These are phyloP conservation scores for Psilopsiagon aymara DNA, from an alignment of 2,113 vertebrate species.

Conservation along the genomic window DNA sequence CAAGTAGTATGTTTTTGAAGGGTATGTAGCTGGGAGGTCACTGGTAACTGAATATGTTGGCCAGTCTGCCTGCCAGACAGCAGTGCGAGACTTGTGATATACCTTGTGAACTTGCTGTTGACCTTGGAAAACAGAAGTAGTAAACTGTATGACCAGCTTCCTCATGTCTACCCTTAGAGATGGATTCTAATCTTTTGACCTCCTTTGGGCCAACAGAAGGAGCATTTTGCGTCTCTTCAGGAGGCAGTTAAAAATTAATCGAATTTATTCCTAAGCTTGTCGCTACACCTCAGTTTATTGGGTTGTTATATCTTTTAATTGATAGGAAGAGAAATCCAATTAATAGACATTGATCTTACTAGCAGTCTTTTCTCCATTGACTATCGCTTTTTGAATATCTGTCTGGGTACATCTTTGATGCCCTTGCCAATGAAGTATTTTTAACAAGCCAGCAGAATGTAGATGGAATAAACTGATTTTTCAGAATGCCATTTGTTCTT, in stretches of 20 bases:
- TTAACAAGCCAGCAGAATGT: background rate
- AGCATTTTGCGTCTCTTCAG: background rate
- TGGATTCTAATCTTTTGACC: background rate
- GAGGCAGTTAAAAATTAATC: background rate
- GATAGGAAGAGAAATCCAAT: background rate
- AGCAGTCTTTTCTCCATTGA: background rate
- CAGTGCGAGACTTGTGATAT: fast-evolving
- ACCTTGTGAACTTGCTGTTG: background rate
- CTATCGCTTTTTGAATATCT: background rate
- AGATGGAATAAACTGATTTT: background rate
- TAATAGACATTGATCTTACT: background rate
- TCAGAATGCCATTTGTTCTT: background rate
- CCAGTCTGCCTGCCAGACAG: background rate
- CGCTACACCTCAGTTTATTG: background rate
- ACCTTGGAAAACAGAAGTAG: background rate
- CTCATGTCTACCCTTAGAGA: background rate
- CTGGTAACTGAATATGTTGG: background rate
- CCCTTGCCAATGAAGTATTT: background rate
- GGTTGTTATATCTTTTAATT: background rate
- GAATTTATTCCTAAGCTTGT: background rate
- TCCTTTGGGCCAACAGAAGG: background rate
- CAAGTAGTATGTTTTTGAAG: background rate
- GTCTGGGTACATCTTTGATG: background rate
- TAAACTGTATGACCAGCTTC: background rate
- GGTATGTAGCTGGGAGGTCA: background rate